Evolutionary conservation across 2,113 vertebrate genomes (phyloP), one percentile per base, ranked within the genome.

Genomic region (Labeo catla): DNA sequence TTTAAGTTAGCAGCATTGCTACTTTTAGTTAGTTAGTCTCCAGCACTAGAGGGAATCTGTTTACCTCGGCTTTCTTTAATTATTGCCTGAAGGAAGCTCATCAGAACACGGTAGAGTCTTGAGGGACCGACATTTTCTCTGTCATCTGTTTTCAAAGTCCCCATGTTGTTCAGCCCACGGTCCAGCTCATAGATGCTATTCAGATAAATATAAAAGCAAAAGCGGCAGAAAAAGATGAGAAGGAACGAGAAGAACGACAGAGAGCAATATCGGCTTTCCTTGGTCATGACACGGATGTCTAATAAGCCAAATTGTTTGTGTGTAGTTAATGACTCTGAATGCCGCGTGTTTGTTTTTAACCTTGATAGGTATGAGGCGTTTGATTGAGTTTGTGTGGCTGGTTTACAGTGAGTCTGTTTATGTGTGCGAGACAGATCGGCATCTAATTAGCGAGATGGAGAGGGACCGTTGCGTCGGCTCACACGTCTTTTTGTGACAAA

Each of bases 91-190:
- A 84, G 87, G 47, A 80, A 59, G 79, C 63, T 10, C 61, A 66
- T 85, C 81, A 84, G 39, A 76, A 76, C 50, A 19, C 63, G 23
- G 36, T 76, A 54, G 59, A 47, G 34, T 78, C 84, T 88, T 45
- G 36, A 68, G 84, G 65, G 87, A 74, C n/a, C 79, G 39, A 50
- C 52, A 49, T 81, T 81, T 59, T 85, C 86, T 83, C 82, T 86
- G 87, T 87, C 84, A 83, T 86, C 80, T 65, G 49, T 34, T 59
- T 85, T 85, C 81, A 86, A 82, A 86, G 76, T 59, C 49, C 52
- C 47, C 54, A 19, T 84, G 72, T 83, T 78, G 39, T 68, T 72
- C 49, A 77, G 59, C 84, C 61, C 83, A 88, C 45, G 8, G 63
- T 70, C 81, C 65, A 54, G 47, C 47, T 83, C 23, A 54, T 50